Evolutionary conservation across 2,797 vertebrate genomes (phyloP), one percentile per base, ranked within the genome.

Genomic region (Eutrigla gurnardus): DNA sequence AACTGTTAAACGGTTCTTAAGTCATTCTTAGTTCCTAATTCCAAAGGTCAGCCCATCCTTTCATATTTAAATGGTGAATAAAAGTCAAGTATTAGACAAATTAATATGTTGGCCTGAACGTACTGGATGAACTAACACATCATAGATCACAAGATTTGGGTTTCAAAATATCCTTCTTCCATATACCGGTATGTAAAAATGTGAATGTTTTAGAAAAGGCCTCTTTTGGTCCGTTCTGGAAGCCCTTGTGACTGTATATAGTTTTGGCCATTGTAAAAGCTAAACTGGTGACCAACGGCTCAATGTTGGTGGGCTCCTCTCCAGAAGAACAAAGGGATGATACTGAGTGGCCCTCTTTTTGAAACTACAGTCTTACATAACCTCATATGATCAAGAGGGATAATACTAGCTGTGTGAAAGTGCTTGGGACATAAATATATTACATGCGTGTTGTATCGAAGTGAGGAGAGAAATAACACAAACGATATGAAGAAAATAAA

Each of bases 211-310:
- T 25, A 46, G n/a, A 58, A 80, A 72, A 37, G 33, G 6, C 54
- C 10, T 18, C 43, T 65, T 75, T 59, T 49, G 58, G 50, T 33
- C 11, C 40, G 18, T 66, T 73, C 40, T 87, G 52, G 62, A 73
- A 50, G 64, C 36, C 17, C 63, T 39, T 61, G 11, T 76, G 82
- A 85, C 81, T 91, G 78, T 88, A 83, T 86, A 87, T 85, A 83
- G 82, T 68, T 35, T 72, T 33, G 4, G 70, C 64, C 71, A 77
- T 68, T 75, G 84, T 85, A 55, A 65, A 83, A 86, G 73, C 59
- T 81, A 86, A 90, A 87, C 83, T 73, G 52, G 59, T 74, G 68
- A 80, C 61, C 13, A 4, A 52, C 33, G 33, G 64, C 60, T 84
- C 70, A 68, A 72, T 65, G 82, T 70, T 83, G 87, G 86, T 90